Conservation (phyloP, 2,797 vertebrate genomes). For the Nyctibius grandis region DNA sequence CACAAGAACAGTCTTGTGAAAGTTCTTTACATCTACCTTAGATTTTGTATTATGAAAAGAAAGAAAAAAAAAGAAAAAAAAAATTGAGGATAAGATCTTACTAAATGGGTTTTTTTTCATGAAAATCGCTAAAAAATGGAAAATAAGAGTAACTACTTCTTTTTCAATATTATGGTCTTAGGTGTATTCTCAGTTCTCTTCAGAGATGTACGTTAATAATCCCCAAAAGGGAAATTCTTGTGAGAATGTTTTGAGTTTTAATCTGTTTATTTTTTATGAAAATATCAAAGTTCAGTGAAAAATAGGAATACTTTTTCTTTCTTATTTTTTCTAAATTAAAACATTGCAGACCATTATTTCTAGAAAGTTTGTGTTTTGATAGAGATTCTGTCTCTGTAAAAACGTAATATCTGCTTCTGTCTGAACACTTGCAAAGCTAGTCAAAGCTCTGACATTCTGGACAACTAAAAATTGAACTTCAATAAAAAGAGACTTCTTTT, state of each 20-base stretch:
- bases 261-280: neutral
- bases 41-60: neutral
- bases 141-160: neutral
- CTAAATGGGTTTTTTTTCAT: neutral
- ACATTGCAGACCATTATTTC: neutral
- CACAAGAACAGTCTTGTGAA: neutral
- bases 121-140: neutral
- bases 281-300: neutral
- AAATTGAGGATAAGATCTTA: neutral
- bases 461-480: neutral
- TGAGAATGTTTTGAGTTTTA: neutral
- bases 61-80: neutral
- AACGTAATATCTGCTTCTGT: neutral
- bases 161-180: neutral
- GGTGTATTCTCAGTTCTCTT: neutral
- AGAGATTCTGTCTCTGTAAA: neutral
- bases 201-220: neutral
- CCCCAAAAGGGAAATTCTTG: neutral
- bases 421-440: neutral
- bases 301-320: neutral
- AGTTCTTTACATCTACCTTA: neutral
- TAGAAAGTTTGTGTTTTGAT: neutral
- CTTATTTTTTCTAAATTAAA: neutral
- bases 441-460: neutral
- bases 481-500: neutral